Percentiles rank a stretch among this genome's conserved stretches.
Evolutionary conservation across 35 echinoderm and acorn worm genomes (phyloP).

Genomic region (Apostichopus parvimensis): DNA sequence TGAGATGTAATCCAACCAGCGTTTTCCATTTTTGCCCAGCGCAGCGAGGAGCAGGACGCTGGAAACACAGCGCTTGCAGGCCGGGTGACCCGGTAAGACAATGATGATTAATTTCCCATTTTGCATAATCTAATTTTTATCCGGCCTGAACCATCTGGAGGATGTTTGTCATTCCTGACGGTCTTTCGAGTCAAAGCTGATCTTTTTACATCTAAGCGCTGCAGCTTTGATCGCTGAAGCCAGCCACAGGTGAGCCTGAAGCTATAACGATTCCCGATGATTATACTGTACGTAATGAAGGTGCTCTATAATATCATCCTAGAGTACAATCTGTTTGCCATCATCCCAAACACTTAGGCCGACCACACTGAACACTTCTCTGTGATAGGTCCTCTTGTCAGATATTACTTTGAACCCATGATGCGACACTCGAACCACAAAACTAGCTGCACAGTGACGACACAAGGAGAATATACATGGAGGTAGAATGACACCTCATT

Average conservation of each 20-base stretch:
- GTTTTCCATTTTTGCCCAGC: not conserved
- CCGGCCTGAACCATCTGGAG: not conserved
- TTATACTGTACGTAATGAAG: too few species aligned
- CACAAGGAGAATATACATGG: too few species aligned
- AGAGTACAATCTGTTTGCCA: too few species aligned
- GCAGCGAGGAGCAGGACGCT: not conserved
- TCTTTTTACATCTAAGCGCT: constrained; percentile 10
- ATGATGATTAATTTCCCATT: constrained; percentile 30
- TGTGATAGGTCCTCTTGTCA: too few species aligned
- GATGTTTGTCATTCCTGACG: constrained; percentile 17
- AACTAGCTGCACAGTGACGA: too few species aligned
- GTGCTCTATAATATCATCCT: too few species aligned
- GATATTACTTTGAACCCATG: too few species aligned
- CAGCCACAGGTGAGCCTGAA: not conserved
- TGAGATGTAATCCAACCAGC: too few species aligned
- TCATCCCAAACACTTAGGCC: too few species aligned
- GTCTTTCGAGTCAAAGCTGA: constrained; percentile 18
- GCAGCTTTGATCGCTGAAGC: not conserved
- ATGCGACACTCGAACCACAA: too few species aligned
- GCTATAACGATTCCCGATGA: not conserved
- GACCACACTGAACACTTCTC: too few species aligned
- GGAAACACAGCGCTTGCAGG: not conserved
- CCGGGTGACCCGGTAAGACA: constrained; percentile 10
- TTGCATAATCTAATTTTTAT: constrained; percentile 42
- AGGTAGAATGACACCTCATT: too few species aligned